Conservation (phyloP, 2,113 vertebrate species). For the Sterrhoptilus dennistouni region DNA sequence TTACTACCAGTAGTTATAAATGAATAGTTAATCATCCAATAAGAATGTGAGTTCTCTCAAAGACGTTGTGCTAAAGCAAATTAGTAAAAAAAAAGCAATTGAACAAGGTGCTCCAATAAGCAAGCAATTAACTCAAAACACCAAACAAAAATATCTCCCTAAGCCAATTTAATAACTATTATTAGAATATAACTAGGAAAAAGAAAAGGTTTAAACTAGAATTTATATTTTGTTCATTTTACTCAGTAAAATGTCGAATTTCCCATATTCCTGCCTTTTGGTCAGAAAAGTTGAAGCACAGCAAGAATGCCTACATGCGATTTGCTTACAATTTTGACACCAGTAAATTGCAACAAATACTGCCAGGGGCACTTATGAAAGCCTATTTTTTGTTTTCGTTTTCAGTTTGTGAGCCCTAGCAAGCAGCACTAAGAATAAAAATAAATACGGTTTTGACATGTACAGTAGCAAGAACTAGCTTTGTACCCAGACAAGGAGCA, state of each 20-base stretch:
- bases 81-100: background rate
- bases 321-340: background rate
- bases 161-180: background rate
- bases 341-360: background rate
- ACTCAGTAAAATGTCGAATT: background rate
- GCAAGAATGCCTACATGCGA: background rate
- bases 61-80: background rate
- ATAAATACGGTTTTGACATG: slow-evolving; percentile 12
- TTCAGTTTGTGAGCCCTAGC: background rate
- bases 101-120: background rate
- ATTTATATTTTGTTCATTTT: background rate
- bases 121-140: background rate
- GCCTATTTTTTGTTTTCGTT: background rate
- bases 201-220: background rate
- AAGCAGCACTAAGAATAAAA: background rate
- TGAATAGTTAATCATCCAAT: slow-evolving; percentile 49
- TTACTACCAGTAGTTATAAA: slow-evolving; percentile 45
- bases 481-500: background rate
- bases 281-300: background rate
- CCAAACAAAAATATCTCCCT: background rate
- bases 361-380: background rate
- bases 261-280: background rate
- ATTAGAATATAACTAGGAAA: background rate
- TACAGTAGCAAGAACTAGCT: slow-evolving; percentile 11
- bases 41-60: slow-evolving; percentile 13